phyloP scores from a whole-genome alignment of 2,888 invertebrate species.

The Agriotes lineatus region DNA sequence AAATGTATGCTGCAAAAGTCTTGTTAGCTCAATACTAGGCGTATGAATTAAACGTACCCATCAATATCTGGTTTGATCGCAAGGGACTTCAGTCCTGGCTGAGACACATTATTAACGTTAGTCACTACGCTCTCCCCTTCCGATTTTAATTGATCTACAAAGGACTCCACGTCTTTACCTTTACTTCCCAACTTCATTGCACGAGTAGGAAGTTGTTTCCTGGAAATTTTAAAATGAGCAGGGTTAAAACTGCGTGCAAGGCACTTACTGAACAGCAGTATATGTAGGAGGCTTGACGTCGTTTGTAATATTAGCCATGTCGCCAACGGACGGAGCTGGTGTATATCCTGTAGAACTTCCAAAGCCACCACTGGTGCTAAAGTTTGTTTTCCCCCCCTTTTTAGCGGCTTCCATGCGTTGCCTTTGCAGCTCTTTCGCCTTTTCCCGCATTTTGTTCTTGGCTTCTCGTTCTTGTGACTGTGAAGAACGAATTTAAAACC shows the following conservation, averaged over 20 bases:
- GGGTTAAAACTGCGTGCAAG: neutral
- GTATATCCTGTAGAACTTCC: conserved; percentile 66
- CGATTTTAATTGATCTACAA: conserved; percentile 95
- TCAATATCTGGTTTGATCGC: conserved; percentile 65
- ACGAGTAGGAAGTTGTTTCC: conserved; percentile 68
- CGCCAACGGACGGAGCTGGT: conserved; percentile 68
- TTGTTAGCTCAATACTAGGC: neutral
- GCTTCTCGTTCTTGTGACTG: conserved; percentile 98
- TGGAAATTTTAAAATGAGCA: conserved; percentile 40
- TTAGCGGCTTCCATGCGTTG: conserved; percentile 89
- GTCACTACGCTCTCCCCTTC: conserved; percentile 88
- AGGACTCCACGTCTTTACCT: conserved; percentile 93
- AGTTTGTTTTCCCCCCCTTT: conserved; percentile 72
- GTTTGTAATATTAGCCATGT: conserved; percentile 67
- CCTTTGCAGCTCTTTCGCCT: conserved; percentile 95
- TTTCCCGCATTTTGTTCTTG: conserved; percentile 96
- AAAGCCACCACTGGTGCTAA: conserved; percentile 67
- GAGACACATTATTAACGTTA: conserved; percentile 62
- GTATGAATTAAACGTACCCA: conserved; percentile 61
- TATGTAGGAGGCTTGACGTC: conserved; percentile 65
- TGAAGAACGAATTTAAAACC: conserved; percentile 43
- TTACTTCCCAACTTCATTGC: conserved; percentile 97
- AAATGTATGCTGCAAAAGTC: conserved; percentile 81
- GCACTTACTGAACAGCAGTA: conserved; percentile 44
- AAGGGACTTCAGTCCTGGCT: conserved; percentile 60